Conservation (phyloP, 2,113 vertebrate species). For the Equus quagga region DNA sequence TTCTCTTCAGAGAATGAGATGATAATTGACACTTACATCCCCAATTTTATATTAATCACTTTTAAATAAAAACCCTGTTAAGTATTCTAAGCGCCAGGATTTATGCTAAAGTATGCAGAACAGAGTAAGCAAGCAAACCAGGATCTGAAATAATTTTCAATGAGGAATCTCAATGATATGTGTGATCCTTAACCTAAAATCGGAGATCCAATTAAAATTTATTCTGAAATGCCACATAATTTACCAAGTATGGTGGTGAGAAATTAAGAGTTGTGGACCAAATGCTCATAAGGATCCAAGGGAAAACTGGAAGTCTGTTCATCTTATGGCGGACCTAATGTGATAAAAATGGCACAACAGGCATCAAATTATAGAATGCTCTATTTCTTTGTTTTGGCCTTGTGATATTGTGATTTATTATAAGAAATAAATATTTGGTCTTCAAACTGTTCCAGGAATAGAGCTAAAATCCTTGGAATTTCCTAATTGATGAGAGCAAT, state of each 20-base stretch:
- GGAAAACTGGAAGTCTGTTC: neutral
- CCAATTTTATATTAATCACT: neutral
- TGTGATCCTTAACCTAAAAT: conserved; percentile 28
- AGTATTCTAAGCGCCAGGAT: neutral
- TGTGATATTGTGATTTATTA: neutral
- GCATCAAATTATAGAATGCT: neutral
- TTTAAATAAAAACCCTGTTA: conserved; percentile 42
- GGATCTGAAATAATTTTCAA: neutral
- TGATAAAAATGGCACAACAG: neutral
- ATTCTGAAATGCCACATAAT: neutral
- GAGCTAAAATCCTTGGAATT: neutral
- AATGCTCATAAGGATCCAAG: neutral
- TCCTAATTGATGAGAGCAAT: neutral
- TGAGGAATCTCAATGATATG: neutral
- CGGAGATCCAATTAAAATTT: conserved; percentile 46
- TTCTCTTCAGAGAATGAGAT: conserved; percentile 9
- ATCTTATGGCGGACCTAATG: neutral
- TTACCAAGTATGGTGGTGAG: neutral
- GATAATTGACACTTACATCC: neutral
- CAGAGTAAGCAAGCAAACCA: neutral
- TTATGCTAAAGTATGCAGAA: neutral
- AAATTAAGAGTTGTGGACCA: conserved; percentile 17
- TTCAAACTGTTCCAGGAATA: neutral
- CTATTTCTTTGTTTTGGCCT: neutral
- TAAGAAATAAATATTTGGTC: neutral